phyloP scores from a whole-genome alignment of 2,113 vertebrate genomes.

The Stegostoma tigrinum region DNA sequence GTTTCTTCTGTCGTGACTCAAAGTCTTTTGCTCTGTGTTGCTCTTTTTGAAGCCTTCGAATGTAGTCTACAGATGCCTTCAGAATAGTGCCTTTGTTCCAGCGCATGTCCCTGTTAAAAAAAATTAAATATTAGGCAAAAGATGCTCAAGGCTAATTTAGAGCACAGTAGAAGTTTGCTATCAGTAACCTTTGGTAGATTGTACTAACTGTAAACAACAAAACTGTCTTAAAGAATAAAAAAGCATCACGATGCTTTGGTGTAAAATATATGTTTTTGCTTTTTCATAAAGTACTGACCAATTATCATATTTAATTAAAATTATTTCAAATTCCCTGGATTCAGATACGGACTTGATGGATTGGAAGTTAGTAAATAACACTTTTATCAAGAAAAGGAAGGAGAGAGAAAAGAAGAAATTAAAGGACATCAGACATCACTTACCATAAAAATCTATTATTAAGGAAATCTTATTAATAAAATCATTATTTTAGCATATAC shows the following conservation, averaged over 20 bases:
- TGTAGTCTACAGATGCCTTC: constrained; percentile 95
- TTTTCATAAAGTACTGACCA: neutral
- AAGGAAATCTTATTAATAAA: neutral
- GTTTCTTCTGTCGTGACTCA: constrained; percentile 87
- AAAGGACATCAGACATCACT: neutral
- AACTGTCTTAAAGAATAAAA: neutral
- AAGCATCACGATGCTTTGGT: neutral
- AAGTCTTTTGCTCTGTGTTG: constrained; percentile 89
- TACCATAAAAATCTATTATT: neutral
- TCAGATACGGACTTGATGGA: neutral
- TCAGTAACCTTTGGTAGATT: neutral
- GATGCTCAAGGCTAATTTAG: neutral
- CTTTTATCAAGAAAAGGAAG: neutral
- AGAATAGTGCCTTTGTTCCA: constrained; percentile 99
- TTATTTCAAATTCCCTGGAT: neutral
- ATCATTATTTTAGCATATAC: too few relatives aligned
- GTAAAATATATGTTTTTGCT: neutral
- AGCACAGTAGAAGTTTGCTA: neutral
- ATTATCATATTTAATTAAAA: neutral
- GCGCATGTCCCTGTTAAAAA: constrained; percentile 66
- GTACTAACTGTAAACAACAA: neutral
- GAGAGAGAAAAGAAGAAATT: neutral
- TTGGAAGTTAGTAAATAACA: neutral
- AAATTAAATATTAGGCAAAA: constrained; percentile 31
- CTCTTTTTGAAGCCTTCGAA: constrained; percentile 85